phyloP scores from a whole-genome alignment of 2,113 vertebrate species.

The Phoxinus phoxinus region DNA sequence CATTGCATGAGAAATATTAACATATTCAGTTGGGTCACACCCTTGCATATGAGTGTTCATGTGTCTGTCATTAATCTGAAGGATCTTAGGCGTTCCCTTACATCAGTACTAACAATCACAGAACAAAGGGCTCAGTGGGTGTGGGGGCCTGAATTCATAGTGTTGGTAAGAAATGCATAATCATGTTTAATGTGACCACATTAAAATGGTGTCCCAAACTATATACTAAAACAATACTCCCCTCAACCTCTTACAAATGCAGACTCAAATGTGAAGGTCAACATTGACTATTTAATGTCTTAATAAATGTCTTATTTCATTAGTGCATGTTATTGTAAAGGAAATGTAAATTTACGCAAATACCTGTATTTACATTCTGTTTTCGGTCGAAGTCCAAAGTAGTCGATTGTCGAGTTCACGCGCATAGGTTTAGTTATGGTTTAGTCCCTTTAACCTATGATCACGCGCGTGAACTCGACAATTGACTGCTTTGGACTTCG shows the following conservation, averaged over 20 bases:
- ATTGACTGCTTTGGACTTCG: too few species aligned
- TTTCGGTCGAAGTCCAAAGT: too few species aligned
- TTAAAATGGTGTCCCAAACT: background rate
- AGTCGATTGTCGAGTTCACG: too few species aligned
- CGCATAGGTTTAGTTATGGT: too few species aligned
- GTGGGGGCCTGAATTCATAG: background rate
- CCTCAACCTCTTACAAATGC: background rate
- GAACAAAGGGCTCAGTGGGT: background rate
- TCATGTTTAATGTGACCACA: background rate
- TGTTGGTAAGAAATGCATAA: background rate
- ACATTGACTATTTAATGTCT: background rate
- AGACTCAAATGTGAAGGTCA: background rate
- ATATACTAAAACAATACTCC: background rate
- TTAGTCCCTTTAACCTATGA: too few species aligned
- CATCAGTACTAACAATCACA: slow-evolving; percentile 18
- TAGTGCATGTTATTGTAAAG: background rate
- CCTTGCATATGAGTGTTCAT: background rate
- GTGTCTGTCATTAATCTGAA: slow-evolving; percentile 5
- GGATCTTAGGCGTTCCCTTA: slow-evolving; percentile 19
- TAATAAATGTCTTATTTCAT: background rate
- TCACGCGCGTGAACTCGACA: too few species aligned
- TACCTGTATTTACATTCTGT: too few species aligned
- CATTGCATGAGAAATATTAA: background rate
- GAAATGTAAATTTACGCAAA: background rate
- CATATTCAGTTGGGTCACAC: background rate